These are phyloP conservation scores for Adelosebastes latens DNA, from an alignment of 2,797 vertebrate species.

Conservation along the genomic window DNA sequence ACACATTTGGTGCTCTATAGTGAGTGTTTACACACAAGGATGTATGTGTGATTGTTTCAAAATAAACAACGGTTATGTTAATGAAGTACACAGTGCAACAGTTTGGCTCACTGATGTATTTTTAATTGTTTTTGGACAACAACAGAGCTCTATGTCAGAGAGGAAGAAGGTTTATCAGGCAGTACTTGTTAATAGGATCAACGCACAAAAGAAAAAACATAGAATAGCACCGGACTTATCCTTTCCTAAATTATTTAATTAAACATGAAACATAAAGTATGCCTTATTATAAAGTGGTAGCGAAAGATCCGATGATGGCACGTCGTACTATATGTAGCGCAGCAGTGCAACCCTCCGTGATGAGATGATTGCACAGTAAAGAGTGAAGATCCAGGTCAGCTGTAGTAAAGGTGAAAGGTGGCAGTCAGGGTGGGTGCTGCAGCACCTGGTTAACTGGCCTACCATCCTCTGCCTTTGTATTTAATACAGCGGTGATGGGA, in stretches of 20 bases:
- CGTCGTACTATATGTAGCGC: no score
- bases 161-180: neutral
- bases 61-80: neutral
- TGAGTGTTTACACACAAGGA: neutral
- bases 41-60: neutral
- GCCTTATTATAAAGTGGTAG: neutral
- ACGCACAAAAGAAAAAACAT: no score
- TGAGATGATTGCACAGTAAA: neutral
- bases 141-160: neutral
- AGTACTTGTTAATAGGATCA: no score
- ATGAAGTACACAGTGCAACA: neutral
- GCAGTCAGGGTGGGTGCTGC: constrained; percentile 40
- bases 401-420: constrained; percentile 61
- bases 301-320: neutral
- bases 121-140: no score
- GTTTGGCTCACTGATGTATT: neutral
- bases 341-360: neutral
- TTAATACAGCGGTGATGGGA: constrained; percentile 76
- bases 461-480: constrained; percentile 63
- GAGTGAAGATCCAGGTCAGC: constrained; percentile 17
- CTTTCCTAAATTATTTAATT: neutral
- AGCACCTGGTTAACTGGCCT: constrained; percentile 65
- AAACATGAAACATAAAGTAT: neutral
- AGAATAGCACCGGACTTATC: neutral
- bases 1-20: neutral